A percentile compares a stretch with the other conserved stretches of the same genome.
Conservation (phyloP, 2,797 vertebrate species). For the Heteromormyrus szaboi region DNA sequence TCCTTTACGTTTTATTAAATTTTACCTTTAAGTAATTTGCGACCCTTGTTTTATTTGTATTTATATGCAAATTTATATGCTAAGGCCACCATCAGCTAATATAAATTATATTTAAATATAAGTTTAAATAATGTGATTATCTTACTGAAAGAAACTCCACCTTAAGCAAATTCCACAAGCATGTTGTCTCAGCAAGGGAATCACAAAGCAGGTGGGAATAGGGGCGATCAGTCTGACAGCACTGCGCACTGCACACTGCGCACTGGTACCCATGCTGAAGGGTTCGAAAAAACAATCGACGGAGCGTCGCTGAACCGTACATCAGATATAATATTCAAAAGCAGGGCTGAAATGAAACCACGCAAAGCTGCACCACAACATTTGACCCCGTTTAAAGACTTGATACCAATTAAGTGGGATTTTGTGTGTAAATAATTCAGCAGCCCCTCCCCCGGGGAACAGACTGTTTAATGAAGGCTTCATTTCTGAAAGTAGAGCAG, state of each 20-base stretch:
- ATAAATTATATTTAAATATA: constrained; percentile 34
- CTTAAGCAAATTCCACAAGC: constrained; percentile 29
- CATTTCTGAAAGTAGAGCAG: constrained; percentile 65
- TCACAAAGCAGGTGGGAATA: constrained; percentile 21
- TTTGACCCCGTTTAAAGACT: constrained; percentile 79
- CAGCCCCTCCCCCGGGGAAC: constrained; percentile 55
- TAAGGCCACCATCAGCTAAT: constrained; percentile 13
- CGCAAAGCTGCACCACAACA: constrained; percentile 59
- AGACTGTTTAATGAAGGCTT: constrained; percentile 74
- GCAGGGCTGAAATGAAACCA: constrained; percentile 46
- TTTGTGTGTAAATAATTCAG: constrained; percentile 71
- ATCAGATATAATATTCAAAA: constrained; percentile 31
- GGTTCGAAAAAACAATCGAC: constrained; percentile 22
- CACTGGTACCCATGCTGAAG: constrained; percentile 23
- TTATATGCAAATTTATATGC: background rate
- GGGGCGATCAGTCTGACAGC: constrained; percentile 8
- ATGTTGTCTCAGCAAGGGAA: constrained; percentile 37
- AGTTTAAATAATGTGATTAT: constrained; percentile 38
- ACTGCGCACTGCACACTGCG: constrained; percentile 21
- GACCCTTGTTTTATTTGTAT: background rate
- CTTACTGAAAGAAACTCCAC: constrained; percentile 37
- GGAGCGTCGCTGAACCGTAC: constrained; percentile 7
- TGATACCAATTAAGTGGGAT: constrained; percentile 73
- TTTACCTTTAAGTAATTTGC: background rate
- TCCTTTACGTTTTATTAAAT: background rate